These are phyloP conservation scores for Radopholus similis DNA, from an alignment of 1,140 invertebrate genomes.

Conservation along the genomic window DNA sequence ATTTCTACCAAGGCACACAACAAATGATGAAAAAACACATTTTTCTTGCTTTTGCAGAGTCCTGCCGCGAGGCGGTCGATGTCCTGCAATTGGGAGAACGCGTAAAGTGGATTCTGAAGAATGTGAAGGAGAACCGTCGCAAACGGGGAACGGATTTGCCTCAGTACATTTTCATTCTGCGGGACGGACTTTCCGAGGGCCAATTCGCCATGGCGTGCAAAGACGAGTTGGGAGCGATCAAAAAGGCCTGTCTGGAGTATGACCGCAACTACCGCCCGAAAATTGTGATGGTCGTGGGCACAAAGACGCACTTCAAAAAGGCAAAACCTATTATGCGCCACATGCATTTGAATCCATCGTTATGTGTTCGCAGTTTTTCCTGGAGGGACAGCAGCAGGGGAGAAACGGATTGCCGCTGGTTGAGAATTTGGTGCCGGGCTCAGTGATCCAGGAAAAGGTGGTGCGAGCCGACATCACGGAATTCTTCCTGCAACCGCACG, in stretches of 20 bases:
- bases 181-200: slow-evolving; percentile 23
- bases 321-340: too few relatives aligned
- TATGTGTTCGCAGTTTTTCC: too few relatives aligned
- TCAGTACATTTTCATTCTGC: slow-evolving; percentile 15
- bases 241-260: slow-evolving; percentile 2
- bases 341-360: too few relatives aligned
- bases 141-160: neutral
- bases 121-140: slow-evolving; percentile 15
- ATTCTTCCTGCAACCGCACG: slow-evolving; percentile 20
- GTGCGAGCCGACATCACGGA: slow-evolving; percentile 17
- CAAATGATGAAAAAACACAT: neutral
- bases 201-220: slow-evolving; percentile 28
- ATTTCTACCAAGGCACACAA: slow-evolving; percentile 18
- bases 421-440: slow-evolving; percentile 22
- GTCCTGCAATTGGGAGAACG: neutral
- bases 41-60: neutral
- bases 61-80: slow-evolving; percentile 15
- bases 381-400: neutral
- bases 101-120: slow-evolving; percentile 8
- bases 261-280: neutral
- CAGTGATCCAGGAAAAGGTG: slow-evolving; percentile 23
- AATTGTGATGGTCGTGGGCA: slow-evolving; percentile 2
- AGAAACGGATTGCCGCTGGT: neutral
- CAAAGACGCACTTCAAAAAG: slow-evolving; percentile 23
- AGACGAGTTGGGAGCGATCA: slow-evolving; percentile 6